Base-by-base conservation (phyloP, 2,888 invertebrate genomes). In the Maniola hyperantus region DNA sequence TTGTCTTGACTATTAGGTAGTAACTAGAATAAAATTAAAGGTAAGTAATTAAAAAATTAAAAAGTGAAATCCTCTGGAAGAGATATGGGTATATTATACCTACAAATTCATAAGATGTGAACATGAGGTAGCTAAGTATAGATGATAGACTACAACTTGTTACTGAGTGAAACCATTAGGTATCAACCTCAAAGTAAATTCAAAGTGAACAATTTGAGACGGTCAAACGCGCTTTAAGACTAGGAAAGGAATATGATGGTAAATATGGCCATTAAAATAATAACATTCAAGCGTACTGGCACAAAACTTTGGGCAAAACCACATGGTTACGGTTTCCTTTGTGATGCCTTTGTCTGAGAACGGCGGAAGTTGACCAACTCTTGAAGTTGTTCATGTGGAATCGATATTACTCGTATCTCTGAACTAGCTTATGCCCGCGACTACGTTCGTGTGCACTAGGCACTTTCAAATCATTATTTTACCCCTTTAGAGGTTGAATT, bases 251-350 rank as follows among this genome's bases (percentile, higher is more conserved):
- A 51, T 36, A 50, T 6, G 13, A 58, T 2, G 39, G 39, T 39
- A 54, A 64, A 60, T 18, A 57, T 72, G 72, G 75, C 79, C 88
- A 87, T 90, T 90, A 91, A 89, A 90, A 89, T 75, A 68, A 76
- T 87, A 77, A 83, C 76, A 83, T 59, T 77, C 79, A 81, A 75
- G 86, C 90, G 83, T 87, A 72, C 69, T 78, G 73, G 72, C 73
- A 76, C 71, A 72, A 75, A 79, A 80, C 74, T 82, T 81, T 74
- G 74, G 60, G 68, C 65, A 70, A 68, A 73, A 83, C 88, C 88
- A 74, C 84, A 81, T 82, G 80, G 81, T 83, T 86, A 85, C 69
- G 69, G 73, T 66, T 72, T 73, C 75, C 80, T 81, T 79, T 59
- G 59, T 59, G 67, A 64, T 72, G 72, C 74, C 80, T 81, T 78